phyloP scores from a whole-genome alignment of 2,113 vertebrate genomes.

The Calyptomena viridis region DNA sequence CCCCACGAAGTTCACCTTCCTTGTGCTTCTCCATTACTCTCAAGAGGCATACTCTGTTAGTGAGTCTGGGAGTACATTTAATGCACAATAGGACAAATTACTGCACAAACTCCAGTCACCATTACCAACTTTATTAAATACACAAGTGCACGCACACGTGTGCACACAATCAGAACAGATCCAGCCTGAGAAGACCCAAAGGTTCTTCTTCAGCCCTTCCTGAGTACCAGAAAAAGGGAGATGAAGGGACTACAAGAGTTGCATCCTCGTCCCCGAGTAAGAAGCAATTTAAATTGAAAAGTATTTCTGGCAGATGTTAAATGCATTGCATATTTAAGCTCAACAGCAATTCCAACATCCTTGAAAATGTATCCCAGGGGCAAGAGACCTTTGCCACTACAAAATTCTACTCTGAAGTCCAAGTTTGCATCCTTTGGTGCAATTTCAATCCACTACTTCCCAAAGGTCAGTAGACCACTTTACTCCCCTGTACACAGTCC shows the following conservation, averaged over 20 bases:
- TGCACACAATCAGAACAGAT: accelerated
- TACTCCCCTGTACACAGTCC: not conserved
- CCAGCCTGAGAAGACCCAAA: not conserved
- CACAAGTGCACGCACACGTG: accelerated
- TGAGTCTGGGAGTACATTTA: not conserved
- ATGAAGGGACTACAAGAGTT: not conserved
- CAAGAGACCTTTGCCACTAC: not conserved
- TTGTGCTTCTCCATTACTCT: not conserved
- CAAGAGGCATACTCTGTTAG: not conserved
- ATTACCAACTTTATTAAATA: not conserved
- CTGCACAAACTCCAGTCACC: not conserved
- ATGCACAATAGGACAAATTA: not conserved
- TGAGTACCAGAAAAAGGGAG: not conserved
- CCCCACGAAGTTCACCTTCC: not conserved
- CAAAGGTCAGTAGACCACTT: not conserved
- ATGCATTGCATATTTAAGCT: not conserved
- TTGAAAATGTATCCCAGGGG: not conserved
- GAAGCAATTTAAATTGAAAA: not conserved
- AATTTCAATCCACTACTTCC: not conserved
- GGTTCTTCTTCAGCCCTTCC: not conserved
- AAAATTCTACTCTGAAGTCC: not conserved
- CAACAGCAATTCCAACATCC: not conserved
- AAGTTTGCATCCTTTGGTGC: not conserved
- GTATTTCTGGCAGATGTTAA: not conserved
- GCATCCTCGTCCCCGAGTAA: not conserved